These are phyloP conservation scores for Aleiodes alternator DNA, from an alignment of 2,888 invertebrate species.

Conservation along the genomic window DNA sequence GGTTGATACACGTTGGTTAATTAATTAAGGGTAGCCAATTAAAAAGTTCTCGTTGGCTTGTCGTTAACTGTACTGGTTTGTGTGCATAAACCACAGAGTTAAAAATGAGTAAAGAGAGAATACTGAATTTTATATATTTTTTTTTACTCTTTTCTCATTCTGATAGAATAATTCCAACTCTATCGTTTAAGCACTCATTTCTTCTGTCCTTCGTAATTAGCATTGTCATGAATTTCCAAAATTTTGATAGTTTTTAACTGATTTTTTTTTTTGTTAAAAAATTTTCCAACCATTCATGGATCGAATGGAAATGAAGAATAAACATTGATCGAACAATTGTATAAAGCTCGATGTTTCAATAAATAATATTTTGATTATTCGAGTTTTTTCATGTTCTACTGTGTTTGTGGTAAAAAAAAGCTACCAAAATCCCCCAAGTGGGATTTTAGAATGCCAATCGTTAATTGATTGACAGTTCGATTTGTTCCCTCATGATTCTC, in stretches of 20 bases:
- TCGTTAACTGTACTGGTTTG: constrained; percentile 52
- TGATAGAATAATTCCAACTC: constrained; percentile 45
- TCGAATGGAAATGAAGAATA: not conserved
- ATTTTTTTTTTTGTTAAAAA: not conserved
- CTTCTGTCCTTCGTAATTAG: constrained; percentile 31
- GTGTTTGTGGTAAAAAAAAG: not conserved
- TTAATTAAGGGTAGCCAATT: constrained; percentile 75
- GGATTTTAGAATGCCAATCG: constrained; percentile 8
- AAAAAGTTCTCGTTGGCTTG: constrained; percentile 72
- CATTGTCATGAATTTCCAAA: not conserved
- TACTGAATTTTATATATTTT: constrained; percentile 42
- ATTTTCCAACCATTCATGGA: not conserved
- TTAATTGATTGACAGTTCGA: constrained; percentile 31
- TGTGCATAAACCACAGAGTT: constrained; percentile 35
- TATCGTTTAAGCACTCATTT: constrained; percentile 40
- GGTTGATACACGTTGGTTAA: constrained; percentile 70
- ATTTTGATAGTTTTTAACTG: constrained; percentile 17
- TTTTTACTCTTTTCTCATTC: not conserved
- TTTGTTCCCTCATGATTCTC: not conserved
- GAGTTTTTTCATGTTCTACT: not conserved
- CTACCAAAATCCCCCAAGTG: constrained; percentile 8
- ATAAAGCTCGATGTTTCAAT: constrained; percentile 22
- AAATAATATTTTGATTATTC: constrained; percentile 25
- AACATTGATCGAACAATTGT: constrained; percentile 20
- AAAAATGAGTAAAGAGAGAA: constrained; percentile 41